phyloP scores from a whole-genome alignment of 2,888 invertebrate genomes.

The Bedellia somnulentella region DNA sequence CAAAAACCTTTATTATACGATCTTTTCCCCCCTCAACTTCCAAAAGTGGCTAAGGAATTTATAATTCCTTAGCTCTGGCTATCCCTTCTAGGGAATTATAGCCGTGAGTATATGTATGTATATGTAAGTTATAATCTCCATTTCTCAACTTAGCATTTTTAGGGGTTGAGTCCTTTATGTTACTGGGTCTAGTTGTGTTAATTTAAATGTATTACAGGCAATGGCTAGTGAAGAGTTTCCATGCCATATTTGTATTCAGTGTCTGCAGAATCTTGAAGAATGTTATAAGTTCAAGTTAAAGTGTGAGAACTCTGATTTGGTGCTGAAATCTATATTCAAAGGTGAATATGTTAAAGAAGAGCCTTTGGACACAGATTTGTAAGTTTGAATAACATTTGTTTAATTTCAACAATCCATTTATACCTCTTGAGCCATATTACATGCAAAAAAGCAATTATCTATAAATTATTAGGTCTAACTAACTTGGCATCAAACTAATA shows the following conservation, averaged over 20 bases:
- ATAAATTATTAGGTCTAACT: no score
- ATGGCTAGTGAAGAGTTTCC: conserved; percentile 14
- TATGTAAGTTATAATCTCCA: not conserved
- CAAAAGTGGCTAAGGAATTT: no score
- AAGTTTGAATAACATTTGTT: not conserved
- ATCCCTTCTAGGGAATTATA: no score
- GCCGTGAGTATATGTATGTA: no score
- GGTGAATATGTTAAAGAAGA: conserved; percentile 18
- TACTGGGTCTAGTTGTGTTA: not conserved
- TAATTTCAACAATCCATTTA: not conserved
- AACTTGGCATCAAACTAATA: no score
- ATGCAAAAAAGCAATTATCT: no score
- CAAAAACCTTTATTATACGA: no score
- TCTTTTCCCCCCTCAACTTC: no score
- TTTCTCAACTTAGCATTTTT: no score
- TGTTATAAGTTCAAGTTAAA: conserved; percentile 42
- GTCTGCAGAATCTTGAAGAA: conserved; percentile 17
- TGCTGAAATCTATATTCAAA: conserved; percentile 24
- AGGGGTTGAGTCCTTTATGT: no score
- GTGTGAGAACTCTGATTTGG: conserved; percentile 33
- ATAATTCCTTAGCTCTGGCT: no score
- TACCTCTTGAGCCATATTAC: not conserved
- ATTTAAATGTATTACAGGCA: conserved; percentile 9
- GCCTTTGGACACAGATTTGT: not conserved
- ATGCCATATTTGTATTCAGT: conserved; percentile 13